Conservation (phyloP, 2,797 vertebrate species). For the Acanthis flammea region DNA sequence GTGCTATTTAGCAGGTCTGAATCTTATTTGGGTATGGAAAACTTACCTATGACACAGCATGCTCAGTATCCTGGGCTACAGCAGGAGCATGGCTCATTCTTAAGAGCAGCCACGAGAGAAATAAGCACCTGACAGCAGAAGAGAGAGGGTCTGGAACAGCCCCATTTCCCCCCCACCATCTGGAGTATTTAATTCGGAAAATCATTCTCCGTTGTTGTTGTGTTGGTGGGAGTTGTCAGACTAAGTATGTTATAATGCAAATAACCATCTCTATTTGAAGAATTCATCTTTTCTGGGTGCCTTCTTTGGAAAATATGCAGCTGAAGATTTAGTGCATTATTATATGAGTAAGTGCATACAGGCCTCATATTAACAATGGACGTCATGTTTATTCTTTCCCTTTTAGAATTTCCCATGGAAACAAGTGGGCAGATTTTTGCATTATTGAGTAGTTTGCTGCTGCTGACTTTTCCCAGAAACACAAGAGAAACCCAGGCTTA, state of each 20-base stretch:
- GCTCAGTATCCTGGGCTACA: not conserved
- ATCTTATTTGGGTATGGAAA: not conserved
- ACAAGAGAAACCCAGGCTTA: not conserved
- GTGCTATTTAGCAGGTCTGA: not conserved
- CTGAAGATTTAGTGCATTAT: constrained; percentile 25
- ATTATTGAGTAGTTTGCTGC: constrained; percentile 30
- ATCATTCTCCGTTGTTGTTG: not conserved
- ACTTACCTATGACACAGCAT: not conserved
- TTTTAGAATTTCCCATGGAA: constrained; percentile 66
- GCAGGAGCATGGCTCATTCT: not conserved
- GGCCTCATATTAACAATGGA: constrained; percentile 15
- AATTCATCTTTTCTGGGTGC: not conserved
- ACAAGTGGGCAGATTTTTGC: constrained; percentile 48
- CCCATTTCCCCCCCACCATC: not conserved
- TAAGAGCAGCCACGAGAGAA: not conserved
- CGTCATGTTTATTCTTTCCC: constrained; percentile 27
- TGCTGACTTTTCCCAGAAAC: constrained; percentile 5
- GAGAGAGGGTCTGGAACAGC: not conserved
- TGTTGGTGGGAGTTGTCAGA: constrained; percentile 41
- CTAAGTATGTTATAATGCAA: constrained; percentile 42
- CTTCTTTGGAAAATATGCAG: constrained; percentile 3
- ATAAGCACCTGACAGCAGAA: not conserved
- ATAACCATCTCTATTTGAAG: constrained; percentile 22
- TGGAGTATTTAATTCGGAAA: not conserved
- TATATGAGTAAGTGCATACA: constrained; percentile 56